phyloP scores from a whole-genome alignment of 2,797 vertebrate genomes.

The Nyctalus aviator region DNA sequence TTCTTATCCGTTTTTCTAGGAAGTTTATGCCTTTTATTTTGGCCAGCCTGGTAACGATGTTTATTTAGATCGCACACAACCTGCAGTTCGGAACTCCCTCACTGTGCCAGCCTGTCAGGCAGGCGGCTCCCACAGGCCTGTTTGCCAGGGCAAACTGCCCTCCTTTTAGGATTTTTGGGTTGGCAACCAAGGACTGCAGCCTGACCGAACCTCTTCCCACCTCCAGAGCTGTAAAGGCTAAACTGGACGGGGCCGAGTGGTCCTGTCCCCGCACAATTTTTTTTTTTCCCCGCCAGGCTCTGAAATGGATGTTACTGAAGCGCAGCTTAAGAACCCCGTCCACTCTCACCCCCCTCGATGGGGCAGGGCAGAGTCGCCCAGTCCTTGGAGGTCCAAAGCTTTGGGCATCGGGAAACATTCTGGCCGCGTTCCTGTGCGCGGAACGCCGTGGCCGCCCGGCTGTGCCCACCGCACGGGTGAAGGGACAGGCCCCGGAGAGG shows the following conservation, averaged over 20 bases:
- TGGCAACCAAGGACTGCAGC: background rate
- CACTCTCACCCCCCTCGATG: too few species aligned
- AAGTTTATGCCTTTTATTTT: constrained; percentile 17
- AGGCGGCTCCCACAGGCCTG: background rate
- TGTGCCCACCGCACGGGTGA: fast-evolving
- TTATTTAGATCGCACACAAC: background rate
- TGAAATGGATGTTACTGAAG: background rate
- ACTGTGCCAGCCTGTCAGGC: background rate
- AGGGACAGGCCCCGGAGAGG: background rate
- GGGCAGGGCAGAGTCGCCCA: background rate
- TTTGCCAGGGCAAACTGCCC: background rate
- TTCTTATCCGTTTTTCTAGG: background rate
- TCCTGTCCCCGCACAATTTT: background rate
- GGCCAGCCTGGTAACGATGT: background rate
- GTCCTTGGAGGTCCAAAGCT: background rate
- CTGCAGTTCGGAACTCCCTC: background rate
- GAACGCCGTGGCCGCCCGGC: background rate
- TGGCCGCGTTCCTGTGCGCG: background rate
- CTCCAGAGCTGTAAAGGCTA: background rate
- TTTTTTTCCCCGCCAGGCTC: background rate
- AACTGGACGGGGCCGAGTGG: background rate
- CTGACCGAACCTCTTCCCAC: background rate
- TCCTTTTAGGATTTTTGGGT: background rate
- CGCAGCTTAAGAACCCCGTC: background rate
- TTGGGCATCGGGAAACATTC: background rate